These are phyloP conservation scores for Theristus sp. DNA, from an alignment of 2,888 invertebrate genomes.

Conservation along the genomic window DNA sequence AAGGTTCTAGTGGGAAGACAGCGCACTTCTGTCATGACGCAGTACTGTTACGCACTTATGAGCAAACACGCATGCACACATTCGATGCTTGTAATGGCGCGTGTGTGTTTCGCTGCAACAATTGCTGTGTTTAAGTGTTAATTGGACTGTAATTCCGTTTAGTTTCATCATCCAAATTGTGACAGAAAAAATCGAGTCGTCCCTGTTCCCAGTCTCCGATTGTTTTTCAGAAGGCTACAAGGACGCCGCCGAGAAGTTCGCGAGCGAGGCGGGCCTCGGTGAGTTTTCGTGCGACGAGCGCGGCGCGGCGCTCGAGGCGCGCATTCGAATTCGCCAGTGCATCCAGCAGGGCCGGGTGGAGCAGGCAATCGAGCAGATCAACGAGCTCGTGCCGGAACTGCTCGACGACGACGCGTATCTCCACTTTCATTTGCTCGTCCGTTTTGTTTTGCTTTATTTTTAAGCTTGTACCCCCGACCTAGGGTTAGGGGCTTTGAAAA, in stretches of 20 bases:
- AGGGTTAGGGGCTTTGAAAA: too few relatives aligned
- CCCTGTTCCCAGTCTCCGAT: too few relatives aligned
- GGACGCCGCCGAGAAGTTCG: constrained; percentile 89
- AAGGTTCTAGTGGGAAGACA: too few relatives aligned
- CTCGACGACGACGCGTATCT: constrained; percentile 83
- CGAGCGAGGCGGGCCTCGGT: constrained; percentile 70
- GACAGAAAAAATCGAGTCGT: too few relatives aligned
- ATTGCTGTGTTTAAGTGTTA: too few relatives aligned
- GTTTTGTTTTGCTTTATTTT: background rate
- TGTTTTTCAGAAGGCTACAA: constrained; percentile 40
- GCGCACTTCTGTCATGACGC: background rate
- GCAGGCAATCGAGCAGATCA: constrained; percentile 78
- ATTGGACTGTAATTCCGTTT: too few relatives aligned
- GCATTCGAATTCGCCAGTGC: constrained; percentile 56
- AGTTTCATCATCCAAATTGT: too few relatives aligned
- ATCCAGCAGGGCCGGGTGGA: constrained; percentile 78
- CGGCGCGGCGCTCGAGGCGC: background rate
- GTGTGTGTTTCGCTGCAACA: background rate
- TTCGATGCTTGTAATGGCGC: background rate
- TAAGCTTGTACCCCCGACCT: background rate
- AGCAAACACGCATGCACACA: background rate
- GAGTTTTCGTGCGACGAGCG: background rate
- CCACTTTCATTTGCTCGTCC: constrained; percentile 75
- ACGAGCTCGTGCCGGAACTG: constrained; percentile 77
- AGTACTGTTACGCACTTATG: background rate